Evolutionary conservation across 92 coral and sea anemone genomes (phyloP), one percentile per base, ranked within the genome.

Genomic region (Zoanthus sociatus): DNA sequence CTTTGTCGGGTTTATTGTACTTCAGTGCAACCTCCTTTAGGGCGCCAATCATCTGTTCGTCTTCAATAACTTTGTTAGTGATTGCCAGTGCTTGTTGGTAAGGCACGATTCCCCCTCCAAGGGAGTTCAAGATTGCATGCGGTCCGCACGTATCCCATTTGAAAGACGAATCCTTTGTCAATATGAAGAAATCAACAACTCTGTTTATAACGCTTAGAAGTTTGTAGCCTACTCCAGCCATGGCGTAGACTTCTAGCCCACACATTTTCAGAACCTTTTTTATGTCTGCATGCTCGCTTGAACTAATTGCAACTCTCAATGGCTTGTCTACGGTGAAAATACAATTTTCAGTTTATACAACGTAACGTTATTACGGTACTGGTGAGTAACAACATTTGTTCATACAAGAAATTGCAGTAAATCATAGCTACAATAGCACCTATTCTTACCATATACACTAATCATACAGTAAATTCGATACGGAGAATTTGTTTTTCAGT

Each of bases 111-210:
- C 92, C 96, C 46, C 96, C 96, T 63, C 93, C 96, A 85, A 86
- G 75, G 21, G 94, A 74, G 54, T 87, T 56, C 67, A 93, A 78
- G 32, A 93, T 89, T 70, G 94, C 96, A 86, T 93, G 93, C 7
- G 96, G 93, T 10, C 93, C 96, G 84, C 96, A 93, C 30, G 96
- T 93, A 44, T 93, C 96, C 96, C 96, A 93, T 26, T 92, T 93
- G 60, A 92, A 93, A 30, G 93, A 92, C 64, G 94, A 89, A 33
- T 87, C 91, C 84, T 83, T 88, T 26, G 95, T 91, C 32, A 93
- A 91, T 58, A 93, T 53, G 77, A 87, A 93, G 53, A 88, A 93
- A 84, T 93, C 88, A 18, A 92, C 90, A 47, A 82, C 85, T 20
- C 84, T 70, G 6, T 89, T 94, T 90, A 92, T 93, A n/a, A 93